Base-by-base conservation (phyloP, 2,888 invertebrate species). In the Gymnosoma rotundatum region DNA sequence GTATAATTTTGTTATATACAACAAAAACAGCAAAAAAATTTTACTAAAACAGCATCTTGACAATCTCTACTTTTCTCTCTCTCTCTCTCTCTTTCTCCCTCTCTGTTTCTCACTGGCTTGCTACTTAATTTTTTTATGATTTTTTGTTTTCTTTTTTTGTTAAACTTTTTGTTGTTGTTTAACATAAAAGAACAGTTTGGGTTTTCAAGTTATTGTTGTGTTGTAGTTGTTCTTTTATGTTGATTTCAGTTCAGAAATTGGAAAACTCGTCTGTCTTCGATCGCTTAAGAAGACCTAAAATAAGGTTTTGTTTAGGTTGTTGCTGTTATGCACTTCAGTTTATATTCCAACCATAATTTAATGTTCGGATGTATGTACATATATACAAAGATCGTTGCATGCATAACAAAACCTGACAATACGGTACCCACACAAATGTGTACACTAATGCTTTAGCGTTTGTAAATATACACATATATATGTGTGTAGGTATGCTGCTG, bases 101-200 rank as follows among this genome's bases (percentile, higher is more conserved):
- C n/a, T 70, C 54, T 42, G 52, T 69, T 78, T 70, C 61, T 69
- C 42, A 52, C 61, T 61, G 48, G 61, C 50, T 61, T 16, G n/a
- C 61, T 60, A 64, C 50, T 72, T 66, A 32, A 52, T 61, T 78
- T 78, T 64, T 21, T 73, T 73, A 32, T 73, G 25, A 52, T 58
- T 56, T 48, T 38, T 38, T 50, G 8, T 54, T 25, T 21, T 54
- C 10, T n/a, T 72, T 38, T 63, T 42, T 70, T 48, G 42, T 56
- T 54, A 21, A 32, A 54, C 12, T 42, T 4, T 2, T 38, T 42
- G 54, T 69, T 80, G 69, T 66, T 81, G 70, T 70, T 63, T n/a
- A 76, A 72, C 81, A 82, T 70, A 82, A 82, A 82, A 70, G 81
- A 82, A 76, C 81, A 82, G 64, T 76, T 82, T 52, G 32, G 67